Evolutionary conservation across 2,888 invertebrate genomes (phyloP).

Genomic region (Bellardia pandia): DNA sequence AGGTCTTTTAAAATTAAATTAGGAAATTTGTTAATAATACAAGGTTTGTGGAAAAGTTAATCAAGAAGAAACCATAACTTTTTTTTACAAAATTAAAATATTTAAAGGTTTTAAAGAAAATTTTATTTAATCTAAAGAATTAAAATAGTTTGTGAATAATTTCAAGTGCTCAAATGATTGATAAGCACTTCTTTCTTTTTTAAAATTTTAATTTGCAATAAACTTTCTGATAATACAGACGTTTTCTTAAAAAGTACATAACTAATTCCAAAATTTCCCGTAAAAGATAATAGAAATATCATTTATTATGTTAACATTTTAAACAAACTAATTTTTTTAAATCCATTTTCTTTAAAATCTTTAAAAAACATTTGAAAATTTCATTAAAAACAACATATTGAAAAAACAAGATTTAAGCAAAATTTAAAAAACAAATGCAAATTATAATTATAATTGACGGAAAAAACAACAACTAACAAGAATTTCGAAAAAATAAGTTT

Average conservation of each 20-base stretch:
- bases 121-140: background rate
- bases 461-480: constrained; percentile 39
- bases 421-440: constrained; percentile 5
- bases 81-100: background rate
- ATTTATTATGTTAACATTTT: background rate
- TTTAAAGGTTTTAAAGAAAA: constrained; percentile 18
- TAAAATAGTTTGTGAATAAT: background rate
- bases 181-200: too few relatives aligned
- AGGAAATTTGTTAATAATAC: constrained; percentile 26
- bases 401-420: constrained; percentile 4
- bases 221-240: too few relatives aligned
- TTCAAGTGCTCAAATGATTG: too few relatives aligned
- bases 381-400: background rate
- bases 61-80: background rate
- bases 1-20: background rate
- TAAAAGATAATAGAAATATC: too few relatives aligned
- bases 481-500: constrained; percentile 53
- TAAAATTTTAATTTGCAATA: too few relatives aligned
- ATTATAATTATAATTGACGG: constrained; percentile 2
- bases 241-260: too few relatives aligned
- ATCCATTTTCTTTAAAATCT: background rate
- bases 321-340: too few relatives aligned
- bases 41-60: constrained; percentile 5
- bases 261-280: too few relatives aligned
- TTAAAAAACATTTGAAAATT: background rate